Base-by-base conservation (phyloP, 2,113 vertebrate species). In the Condylura cristata region DNA sequence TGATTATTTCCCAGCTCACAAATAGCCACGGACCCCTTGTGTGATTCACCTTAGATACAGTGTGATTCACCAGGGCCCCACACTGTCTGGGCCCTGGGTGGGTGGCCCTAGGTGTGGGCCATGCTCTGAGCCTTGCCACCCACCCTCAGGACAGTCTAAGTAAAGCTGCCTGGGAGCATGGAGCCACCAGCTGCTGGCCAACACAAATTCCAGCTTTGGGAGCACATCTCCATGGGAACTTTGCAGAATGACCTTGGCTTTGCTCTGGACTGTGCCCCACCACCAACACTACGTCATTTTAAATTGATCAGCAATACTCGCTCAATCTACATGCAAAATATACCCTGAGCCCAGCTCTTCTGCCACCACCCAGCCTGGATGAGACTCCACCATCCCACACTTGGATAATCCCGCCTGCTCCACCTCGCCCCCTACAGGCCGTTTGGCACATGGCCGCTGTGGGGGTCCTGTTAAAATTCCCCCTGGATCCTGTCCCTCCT, bases 371-470 rank as follows among this genome's bases (percentile, higher is more conserved):
- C 17, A 34, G 32, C 32, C 34, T 44, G 26, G 18, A 58, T 58
- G 4, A 10, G 14, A 8, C 0, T 0, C 53, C n/a, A 34, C 58
- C 28, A 1, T 6, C 60, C 61, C 53, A 22, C 39, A 1, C 63
- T 56, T 10, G 53, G n/a, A 26, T 22, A 6, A 7, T 8, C 37
- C 28, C 53, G 1, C 51, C 3, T 4, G 9, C 60, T 85, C 74
- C 11, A 5, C 24, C 65, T 32, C 16, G 0, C 39, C 80, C 46
- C 41, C 86, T 66, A 32, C 39, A 34, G 80, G 65, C 22, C 71
- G 39, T 30, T 56, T 61, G 8, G 30, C 20, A 22, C 53, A 56
- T 22, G 53, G 53, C 26, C 26, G 70, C 26, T 91, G 56, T 39
- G 6, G 16, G 32, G 13, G 48, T 61, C n/a, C 85, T 46, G 26